Conservation (phyloP, 2,888 invertebrate species). For the Venusia cambrica region DNA sequence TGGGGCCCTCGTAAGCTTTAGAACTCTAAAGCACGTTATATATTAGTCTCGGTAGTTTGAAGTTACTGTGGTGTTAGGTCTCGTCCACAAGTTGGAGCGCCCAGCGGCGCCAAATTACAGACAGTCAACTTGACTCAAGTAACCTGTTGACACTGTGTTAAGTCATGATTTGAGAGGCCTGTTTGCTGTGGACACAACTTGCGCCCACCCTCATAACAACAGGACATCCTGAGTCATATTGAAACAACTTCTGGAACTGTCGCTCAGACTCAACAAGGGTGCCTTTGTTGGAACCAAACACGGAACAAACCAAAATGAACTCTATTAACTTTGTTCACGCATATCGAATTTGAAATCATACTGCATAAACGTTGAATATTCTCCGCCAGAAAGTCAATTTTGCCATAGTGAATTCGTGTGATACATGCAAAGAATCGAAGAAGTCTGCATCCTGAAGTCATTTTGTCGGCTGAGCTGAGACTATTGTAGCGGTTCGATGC, state of each 20-base stretch:
- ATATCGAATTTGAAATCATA: constrained; percentile 19
- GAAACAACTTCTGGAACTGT: constrained; percentile 35
- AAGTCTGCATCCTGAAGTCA: constrained; percentile 50
- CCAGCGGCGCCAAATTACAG: constrained; percentile 71
- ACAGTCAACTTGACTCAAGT: constrained; percentile 72
- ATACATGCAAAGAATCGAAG: constrained; percentile 48
- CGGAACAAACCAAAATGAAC: constrained; percentile 1
- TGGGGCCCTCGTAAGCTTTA: constrained; percentile 47
- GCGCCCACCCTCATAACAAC: constrained; percentile 38
- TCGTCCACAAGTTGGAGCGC: constrained; percentile 60
- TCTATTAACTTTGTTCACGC: constrained; percentile 1
- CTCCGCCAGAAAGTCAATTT: constrained; percentile 22
- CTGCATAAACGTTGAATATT: constrained; percentile 17
- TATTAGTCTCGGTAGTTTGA: constrained; percentile 64
- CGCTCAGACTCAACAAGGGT: constrained; percentile 20
- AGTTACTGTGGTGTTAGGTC: constrained; percentile 62
- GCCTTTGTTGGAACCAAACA: constrained; percentile 1
- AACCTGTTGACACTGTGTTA: constrained; percentile 73
- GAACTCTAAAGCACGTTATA: constrained; percentile 59
- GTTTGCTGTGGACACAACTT: constrained; percentile 56
- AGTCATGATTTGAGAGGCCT: constrained; percentile 57
- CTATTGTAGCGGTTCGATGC: constrained; percentile 46
- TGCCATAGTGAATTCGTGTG: constrained; percentile 26
- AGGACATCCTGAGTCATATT: constrained; percentile 38
- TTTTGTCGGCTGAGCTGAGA: constrained; percentile 40